These are phyloP conservation scores for rabbit (Oryctolagus cuniculus) DNA, from an alignment of 2,113 vertebrate species.

Conservation along the genomic window mOryCun1.1 NC_091432.1:110957001-110957500, in stretches of 20 bases:
- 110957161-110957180: no score
- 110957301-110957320: conserved; percentile 87
- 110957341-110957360: conserved; percentile 88
- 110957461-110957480: not conserved
- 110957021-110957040: not conserved
- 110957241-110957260: not conserved
- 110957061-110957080: not conserved
- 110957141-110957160: not conserved
- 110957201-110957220: not conserved
- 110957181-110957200: not conserved
- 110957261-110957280: conserved; percentile 14
- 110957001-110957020: not conserved
- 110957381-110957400: conserved; percentile 76
- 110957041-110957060: not conserved
- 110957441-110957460: not conserved
- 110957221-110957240: conserved; percentile 14
- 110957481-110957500: not conserved
- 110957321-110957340: conserved; percentile 82
- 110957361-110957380: conserved; percentile 88
- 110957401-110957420: conserved; percentile 75
- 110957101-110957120: not conserved
- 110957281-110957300: conserved; percentile 80
- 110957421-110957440: conserved; percentile 35
- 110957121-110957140: not conserved
- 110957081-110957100: not conserved